Base-by-base conservation (phyloP, 1,140 invertebrate genomes). In the Rhysida immarginata region DNA sequence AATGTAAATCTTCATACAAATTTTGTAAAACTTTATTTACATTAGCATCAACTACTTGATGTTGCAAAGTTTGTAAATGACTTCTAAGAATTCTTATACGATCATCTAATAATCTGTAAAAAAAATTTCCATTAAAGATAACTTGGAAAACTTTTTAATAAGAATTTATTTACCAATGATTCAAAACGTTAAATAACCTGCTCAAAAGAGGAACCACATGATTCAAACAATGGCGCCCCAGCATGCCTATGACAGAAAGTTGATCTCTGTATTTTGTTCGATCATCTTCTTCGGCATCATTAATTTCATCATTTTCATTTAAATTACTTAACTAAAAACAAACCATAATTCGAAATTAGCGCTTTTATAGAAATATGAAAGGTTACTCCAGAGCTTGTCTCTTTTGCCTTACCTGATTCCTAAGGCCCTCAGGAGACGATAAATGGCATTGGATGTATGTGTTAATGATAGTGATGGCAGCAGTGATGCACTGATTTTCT, bases 1-100 rank as follows among this genome's bases (percentile, higher is more conserved):
- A 94, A 68, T 93, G 88, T 1, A 94, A 68, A 72, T 94, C 88
- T 72, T 94, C 88, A 68, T 84, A 85, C 0, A 87, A 62, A 58
- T 71, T 75, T 57, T 77, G 72, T 13, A 87, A 64, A 52, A 62
- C 52, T 20, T 62, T 58, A 0, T 75, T 74, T 51, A 78, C 75
- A 27, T 74, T 74, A 13, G 75, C 72, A 25, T 73, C 77, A 61
- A 78, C 68, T 35, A 75, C 71, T 44, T 77, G 69, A 66, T 71
- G 75, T 63, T 78, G 57, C 21, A 72, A 75, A 57, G 75, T 65
- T 60, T 82, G 81, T 2, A 87, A 67, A 53, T 81, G 78, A 42
- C 70, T 69, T 59, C 80, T 75, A 14, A 87, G 69, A 57, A 77
- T 76, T 24, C 63, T 64, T n/a, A 77, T 81, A 54, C 79, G 69